phyloP scores from a whole-genome alignment of 1,140 invertebrate genomes.

The Eupeodes corollae region DNA sequence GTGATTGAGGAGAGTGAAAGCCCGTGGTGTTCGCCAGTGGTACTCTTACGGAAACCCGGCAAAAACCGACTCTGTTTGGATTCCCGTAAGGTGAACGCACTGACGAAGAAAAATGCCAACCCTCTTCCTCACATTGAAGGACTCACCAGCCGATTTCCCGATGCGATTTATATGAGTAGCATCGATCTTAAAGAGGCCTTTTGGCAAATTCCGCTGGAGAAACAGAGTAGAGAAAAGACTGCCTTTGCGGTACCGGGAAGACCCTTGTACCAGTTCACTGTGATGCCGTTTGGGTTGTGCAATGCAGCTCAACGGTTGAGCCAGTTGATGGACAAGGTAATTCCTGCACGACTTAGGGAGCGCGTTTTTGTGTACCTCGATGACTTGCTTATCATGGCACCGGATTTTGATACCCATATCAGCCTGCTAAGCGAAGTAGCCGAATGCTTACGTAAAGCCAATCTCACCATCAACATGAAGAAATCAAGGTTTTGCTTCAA shows the following conservation, averaged over 20 bases:
- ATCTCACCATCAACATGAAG: conserved; percentile 36
- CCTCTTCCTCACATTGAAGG: conserved; percentile 12
- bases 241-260: conserved; percentile 36
- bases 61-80: conserved; percentile 19
- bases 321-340: conserved; percentile 3
- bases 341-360: neutral
- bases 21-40: neutral
- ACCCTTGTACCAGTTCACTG: conserved; percentile 20
- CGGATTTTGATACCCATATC: neutral
- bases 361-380: conserved; percentile 5
- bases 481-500: conserved; percentile 34
- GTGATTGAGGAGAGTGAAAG: conserved; percentile 7
- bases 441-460: conserved; percentile 8
- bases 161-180: conserved; percentile 9
- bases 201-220: conserved; percentile 26
- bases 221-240: conserved; percentile 28
- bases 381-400: neutral
- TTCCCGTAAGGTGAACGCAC: conserved; percentile 16
- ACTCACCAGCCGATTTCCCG: conserved; percentile 6
- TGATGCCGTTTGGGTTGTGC: conserved; percentile 3
- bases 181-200: conserved; percentile 26
- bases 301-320: conserved; percentile 2
- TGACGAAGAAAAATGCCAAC: neutral
- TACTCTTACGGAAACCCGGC: conserved; percentile 15
- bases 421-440: neutral